Evolutionary conservation across 2,888 invertebrate species (phyloP), one percentile per base, ranked within the genome.

Genomic region (Eustalomyia histrio): DNA sequence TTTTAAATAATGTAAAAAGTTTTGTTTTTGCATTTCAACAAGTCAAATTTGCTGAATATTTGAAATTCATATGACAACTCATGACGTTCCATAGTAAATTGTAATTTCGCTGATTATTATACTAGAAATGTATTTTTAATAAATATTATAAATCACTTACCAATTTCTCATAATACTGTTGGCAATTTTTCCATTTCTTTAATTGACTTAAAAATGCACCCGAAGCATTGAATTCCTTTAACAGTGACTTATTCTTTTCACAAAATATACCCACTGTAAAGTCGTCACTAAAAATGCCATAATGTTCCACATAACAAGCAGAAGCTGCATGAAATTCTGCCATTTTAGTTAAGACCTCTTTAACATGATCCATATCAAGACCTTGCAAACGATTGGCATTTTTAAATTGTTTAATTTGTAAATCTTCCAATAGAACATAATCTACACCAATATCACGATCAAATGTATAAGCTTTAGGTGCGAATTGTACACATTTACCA

Each of bases 281-380:
- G 71, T 87, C 84, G 35, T 86, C 84, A 9, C 84, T 85, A 50
- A 85, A 87, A 47, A 84, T 84, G 0, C 88, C 89, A 60, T 86
- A 86, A n/a, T 87, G 86, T 52, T 89, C 88, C 12, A 87, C 88
- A 82, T 88, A 89, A 79, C 89, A 89, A 16, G 88, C 90, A 0
- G 90, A 90, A 2, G 89, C 89, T 0, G 90, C 90, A 87, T 90
- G 90, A 71, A 89, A 90, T 33, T 90, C 85, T 0, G 90, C 89
- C 78, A 90, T 61, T 71, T 90, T 90, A 43, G 84, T 80, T 7
- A 90, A 84, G 1, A 86, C 88, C 17, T 86, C 79, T 43, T 88
- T 75, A 84, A 88, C 86, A 47, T 90, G 90, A 1, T 83, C 84
- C 82, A 88, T 78, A 50, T 90, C 87, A 0, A 90, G 81, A 12